phyloP scores from a whole-genome alignment of 2,797 vertebrate species.

The Phalanger gymnotis region DNA sequence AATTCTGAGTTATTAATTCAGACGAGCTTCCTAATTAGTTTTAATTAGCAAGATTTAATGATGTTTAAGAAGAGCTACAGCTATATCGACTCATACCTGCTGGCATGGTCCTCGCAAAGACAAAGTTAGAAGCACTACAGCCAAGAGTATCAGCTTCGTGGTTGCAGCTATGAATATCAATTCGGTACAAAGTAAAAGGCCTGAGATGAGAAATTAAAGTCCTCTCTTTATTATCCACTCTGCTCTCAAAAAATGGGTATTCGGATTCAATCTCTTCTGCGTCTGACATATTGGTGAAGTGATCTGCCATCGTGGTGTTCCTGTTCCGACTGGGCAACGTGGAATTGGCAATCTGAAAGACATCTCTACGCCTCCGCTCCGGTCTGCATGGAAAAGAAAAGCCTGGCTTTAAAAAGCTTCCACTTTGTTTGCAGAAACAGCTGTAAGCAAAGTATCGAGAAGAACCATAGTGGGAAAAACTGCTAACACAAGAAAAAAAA shows the following conservation, averaged over 20 bases:
- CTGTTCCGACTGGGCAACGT: conserved; percentile 84
- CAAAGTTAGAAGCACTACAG: conserved; percentile 95
- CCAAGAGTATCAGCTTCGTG: conserved; percentile 90
- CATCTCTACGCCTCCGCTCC: conserved; percentile 92
- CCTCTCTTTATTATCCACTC: conserved; percentile 89
- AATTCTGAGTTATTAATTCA: not conserved
- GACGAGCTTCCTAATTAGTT: not conserved
- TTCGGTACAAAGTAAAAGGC: conserved; percentile 97
- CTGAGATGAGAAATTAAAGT: conserved; percentile 92
- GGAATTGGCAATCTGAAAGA: conserved; percentile 89
- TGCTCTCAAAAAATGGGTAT: conserved; percentile 91
- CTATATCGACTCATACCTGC: conserved; percentile 87
- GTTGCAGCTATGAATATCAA: conserved; percentile 98
- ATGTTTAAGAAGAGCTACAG: not conserved
- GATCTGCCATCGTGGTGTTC: conserved; percentile 83
- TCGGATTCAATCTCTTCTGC: conserved; percentile 87
- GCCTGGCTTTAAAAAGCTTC: not conserved
- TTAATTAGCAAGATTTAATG: not conserved
- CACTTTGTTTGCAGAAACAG: not conserved
- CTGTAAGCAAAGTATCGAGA: not conserved
- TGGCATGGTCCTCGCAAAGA: conserved; percentile 97
- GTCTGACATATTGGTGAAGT: conserved; percentile 88
- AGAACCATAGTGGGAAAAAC: not conserved
- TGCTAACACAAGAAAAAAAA: conserved; percentile 11
- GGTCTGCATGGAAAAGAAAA: conserved; percentile 79